Conservation (phyloP, 2,888 invertebrate genomes). For the Parnassius apollo region DNA sequence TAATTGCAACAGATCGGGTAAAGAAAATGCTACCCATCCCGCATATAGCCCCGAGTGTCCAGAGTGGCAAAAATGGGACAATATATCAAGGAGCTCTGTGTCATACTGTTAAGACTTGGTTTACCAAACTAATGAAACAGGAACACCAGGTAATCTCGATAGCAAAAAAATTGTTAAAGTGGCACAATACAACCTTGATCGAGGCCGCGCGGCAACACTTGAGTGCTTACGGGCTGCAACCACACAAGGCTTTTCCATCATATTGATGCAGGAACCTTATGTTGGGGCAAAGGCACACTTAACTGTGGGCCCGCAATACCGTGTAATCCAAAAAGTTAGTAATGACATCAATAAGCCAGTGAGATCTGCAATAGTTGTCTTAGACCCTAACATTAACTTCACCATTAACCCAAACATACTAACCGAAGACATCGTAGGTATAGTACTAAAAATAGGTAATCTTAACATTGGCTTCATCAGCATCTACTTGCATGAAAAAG, state of each 20-base stretch:
- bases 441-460: neutral
- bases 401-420: neutral
- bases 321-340: neutral
- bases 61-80: neutral
- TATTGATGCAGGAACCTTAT: neutral
- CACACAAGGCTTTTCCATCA: neutral
- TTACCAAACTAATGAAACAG: too few relatives aligned
- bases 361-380: neutral
- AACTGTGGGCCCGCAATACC: neutral
- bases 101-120: neutral
- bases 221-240: neutral
- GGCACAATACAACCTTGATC: neutral
- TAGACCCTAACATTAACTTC: too few relatives aligned
- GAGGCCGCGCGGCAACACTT: neutral
- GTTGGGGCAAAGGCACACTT: neutral
- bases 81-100: neutral
- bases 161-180: too few relatives aligned
- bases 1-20: neutral
- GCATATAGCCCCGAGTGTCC: neutral
- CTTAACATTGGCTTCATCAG: neutral
- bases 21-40: neutral
- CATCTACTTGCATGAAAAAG: neutral
- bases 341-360: neutral
- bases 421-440: neutral
- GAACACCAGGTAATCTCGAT: too few relatives aligned